Evolutionary conservation across 2,797 vertebrate genomes (phyloP), one percentile per base, ranked within the genome.

Genomic region (Pelochelys cantorii): DNA sequence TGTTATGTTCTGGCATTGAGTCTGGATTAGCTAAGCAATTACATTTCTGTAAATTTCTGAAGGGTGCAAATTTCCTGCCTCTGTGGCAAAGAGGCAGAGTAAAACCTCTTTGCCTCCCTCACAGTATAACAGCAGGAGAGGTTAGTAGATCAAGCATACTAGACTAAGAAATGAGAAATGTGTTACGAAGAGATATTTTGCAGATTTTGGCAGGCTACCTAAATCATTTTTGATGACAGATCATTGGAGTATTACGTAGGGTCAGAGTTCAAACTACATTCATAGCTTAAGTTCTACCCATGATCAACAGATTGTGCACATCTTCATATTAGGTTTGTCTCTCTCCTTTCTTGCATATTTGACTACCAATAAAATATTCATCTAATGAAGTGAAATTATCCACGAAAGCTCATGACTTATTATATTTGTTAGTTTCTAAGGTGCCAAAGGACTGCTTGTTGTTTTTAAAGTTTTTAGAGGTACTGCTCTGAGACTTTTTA

Each of bases 171-270:
- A 68, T 88, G 54, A 81, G 6, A 7, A 95, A 85, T 9, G 18
- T 20, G 57, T 81, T 7, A 2, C n/a, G 77, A 84, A 34, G 15
- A 87, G 82, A 85, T 18, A 25, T 53, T 74, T 78, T 37, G 89
- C 6, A 75, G 79, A 88, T 57, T 80, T 12, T 80, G 31, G 60
- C 20, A 87, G 42, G 29, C 65, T 77, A 77, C 2, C 6, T 80
- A 79, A 20, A 55, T 7, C 7, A 1, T 34, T 84, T 78, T 84
- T 71, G 29, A 68, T 68, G 17, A 91, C 88, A 86, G 29, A 6
- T 81, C 27, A 0, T 0, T 1, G 82, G 55, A 56, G 90, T 83
- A 79, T 11, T 53, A 0, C 29, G 13, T 22, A 84, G 0, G 3
- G 11, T 81, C 60, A 55, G 1, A 83, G 1, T 75, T 84, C 5